Conservation (phyloP, 2,888 invertebrate species). For the Cephonodes hylas region DNA sequence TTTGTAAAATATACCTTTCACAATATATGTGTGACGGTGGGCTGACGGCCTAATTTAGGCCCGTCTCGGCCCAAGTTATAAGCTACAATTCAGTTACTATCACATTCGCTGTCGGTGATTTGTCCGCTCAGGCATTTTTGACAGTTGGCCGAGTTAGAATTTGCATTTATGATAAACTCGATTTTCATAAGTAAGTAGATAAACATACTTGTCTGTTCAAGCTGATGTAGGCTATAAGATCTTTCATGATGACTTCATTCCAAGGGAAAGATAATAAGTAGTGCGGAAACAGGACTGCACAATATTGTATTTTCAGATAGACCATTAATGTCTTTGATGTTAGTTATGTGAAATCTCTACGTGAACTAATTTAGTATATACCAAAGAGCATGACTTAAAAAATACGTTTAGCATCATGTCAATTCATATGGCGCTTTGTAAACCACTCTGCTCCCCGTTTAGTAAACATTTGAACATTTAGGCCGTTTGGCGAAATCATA, state of each 20-base stretch:
- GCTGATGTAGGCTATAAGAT: too few relatives aligned
- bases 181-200: not conserved
- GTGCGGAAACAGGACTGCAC: too few relatives aligned
- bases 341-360: too few relatives aligned
- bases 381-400: not conserved
- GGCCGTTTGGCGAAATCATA: constrained; percentile 62
- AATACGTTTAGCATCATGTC: not conserved
- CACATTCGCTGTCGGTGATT: too few relatives aligned
- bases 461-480: constrained; percentile 44
- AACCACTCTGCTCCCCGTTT: not conserved
- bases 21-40: constrained; percentile 8
- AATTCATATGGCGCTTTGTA: not conserved
- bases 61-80: constrained; percentile 27
- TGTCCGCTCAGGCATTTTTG: too few relatives aligned
- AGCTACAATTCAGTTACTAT: not conserved
- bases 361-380: not conserved
- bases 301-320: too few relatives aligned
- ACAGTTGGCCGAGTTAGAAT: too few relatives aligned
- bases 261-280: too few relatives aligned
- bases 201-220: too few relatives aligned
- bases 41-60: constrained; percentile 19
- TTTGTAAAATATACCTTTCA: constrained; percentile 15
- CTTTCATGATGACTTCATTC: too few relatives aligned
- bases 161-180: too few relatives aligned
- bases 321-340: too few relatives aligned